Evolutionary conservation across 2,113 vertebrate genomes (phyloP), one percentile per base, ranked within the genome.

Genomic region (Oryzias celebensis): DNA sequence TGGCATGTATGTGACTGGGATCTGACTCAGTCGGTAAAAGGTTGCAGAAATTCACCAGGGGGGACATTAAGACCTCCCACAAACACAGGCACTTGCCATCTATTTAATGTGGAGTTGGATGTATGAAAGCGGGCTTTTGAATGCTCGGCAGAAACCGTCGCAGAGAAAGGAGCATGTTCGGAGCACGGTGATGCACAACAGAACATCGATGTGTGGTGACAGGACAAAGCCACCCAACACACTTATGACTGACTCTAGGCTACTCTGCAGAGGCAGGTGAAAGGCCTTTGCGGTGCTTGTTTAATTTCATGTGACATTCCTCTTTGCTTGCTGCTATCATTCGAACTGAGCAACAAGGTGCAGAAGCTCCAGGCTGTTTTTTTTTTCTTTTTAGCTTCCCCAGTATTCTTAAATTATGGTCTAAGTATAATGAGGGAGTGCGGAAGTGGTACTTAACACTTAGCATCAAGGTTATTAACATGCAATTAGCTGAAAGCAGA

Each of bases 151-250:
- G 63, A 82, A 75, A 59, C 58, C 61, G 72, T 85, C 83, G 75
- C 70, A 71, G 68, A 47, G 56, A 62, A 81, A 79, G 52, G 77
- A 85, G 85, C 76, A 58, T 54, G 20, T 75, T 80, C 80, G 63
- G 62, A 80, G 62, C 62, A 61, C 65, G 42, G 66, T 80, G 52
- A 52, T 70, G 72, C 66, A 61, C 71, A 84, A 81, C 84, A 77
- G 62, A 85, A 64, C 22, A 62, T 56, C 74, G 81, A 91, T 85
- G 52, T 71, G 66, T 66, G 77, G 82, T 85, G 89, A 85, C 86
- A 86, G 77, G 73, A 74, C 79, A 73, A 82, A 88, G 81, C 74
- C 80, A 71, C 45, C 23, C 62, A 56, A 62, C 86, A 75, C 82
- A 89, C 87, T 84, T 85, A 59, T 75, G 71, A 79, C 68, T 63